A percentile compares a stretch with the other conserved stretches of the same genome.
Evolutionary conservation across 2,113 vertebrate species (phyloP).

Genomic region (Psilopsiagon aurifrons): DNA sequence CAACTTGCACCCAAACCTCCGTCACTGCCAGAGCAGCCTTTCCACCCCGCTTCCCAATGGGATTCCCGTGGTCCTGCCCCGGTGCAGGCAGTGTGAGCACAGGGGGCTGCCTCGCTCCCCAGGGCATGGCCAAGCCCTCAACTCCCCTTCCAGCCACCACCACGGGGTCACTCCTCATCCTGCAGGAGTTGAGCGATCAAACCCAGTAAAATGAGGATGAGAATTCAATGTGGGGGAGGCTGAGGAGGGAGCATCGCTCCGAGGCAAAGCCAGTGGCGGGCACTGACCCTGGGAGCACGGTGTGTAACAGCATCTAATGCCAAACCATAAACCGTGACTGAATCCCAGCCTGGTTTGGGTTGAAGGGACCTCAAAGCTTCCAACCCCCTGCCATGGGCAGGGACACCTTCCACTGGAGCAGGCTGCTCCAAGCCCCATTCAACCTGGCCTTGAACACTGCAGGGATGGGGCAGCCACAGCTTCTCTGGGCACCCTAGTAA

Average conservation of each 20-base stretch:
- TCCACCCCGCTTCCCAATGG: background rate
- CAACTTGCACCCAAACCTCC: background rate
- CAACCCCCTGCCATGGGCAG: background rate
- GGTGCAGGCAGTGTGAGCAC: background rate
- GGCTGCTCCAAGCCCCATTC: background rate
- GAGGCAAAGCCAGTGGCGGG: background rate
- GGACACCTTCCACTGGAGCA: background rate
- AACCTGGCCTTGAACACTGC: background rate
- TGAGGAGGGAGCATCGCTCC: background rate
- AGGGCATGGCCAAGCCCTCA: background rate
- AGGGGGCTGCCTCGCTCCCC: background rate
- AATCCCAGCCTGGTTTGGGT: background rate
- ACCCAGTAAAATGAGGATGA: background rate
- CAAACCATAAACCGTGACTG: background rate
- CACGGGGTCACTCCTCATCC: background rate
- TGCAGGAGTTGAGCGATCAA: background rate
- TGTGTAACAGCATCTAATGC: accelerated
- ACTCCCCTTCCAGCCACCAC: background rate
- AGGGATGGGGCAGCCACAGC: background rate
- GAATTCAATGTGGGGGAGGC: background rate
- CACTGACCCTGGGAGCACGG: background rate
- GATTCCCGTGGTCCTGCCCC: background rate
- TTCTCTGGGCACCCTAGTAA: background rate
- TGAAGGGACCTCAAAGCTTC: background rate
- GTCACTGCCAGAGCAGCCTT: background rate